Conservation (phyloP, 2,888 invertebrate genomes). For the Hyalella azteca region DNA sequence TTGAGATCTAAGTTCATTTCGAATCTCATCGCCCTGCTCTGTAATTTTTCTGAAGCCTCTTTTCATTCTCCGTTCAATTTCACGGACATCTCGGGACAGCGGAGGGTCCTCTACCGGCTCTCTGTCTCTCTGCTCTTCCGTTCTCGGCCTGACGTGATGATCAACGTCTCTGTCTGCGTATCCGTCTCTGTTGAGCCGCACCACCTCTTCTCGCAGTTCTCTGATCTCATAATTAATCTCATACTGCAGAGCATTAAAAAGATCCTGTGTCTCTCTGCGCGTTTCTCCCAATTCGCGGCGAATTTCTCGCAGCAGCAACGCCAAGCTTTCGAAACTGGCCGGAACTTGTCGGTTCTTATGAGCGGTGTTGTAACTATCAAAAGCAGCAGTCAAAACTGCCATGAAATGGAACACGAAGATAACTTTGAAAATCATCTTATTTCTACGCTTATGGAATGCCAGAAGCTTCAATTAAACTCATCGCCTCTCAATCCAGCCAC, state of each 20-base stretch:
- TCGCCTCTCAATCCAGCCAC: background rate
- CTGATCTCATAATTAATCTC: constrained; percentile 56
- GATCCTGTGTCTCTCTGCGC: constrained; percentile 50
- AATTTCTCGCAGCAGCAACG: constrained; percentile 44
- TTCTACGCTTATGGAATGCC: background rate
- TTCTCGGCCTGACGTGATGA: constrained; percentile 2
- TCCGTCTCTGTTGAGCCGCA: constrained; percentile 23
- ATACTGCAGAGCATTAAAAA: constrained; percentile 54
- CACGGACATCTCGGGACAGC: constrained; percentile 40
- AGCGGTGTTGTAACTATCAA: background rate
- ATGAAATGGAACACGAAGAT: background rate
- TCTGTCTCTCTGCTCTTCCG: background rate
- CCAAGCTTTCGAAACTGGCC: constrained; percentile 41
- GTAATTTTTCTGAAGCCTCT: constrained; percentile 48
- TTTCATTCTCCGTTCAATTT: constrained; percentile 50
- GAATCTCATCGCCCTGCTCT: constrained; percentile 52
- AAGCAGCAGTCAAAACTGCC: background rate
- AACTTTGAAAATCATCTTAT: background rate
- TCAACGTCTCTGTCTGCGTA: constrained; percentile 3
- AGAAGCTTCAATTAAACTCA: background rate
- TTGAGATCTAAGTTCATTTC: constrained; percentile 53
- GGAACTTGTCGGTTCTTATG: background rate
- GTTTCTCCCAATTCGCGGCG: constrained; percentile 52
- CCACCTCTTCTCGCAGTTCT: constrained; percentile 49
- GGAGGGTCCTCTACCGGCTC: constrained; percentile 36